Base-by-base conservation (phyloP, 2,113 vertebrate species). In the Coturnix japonica region DNA sequence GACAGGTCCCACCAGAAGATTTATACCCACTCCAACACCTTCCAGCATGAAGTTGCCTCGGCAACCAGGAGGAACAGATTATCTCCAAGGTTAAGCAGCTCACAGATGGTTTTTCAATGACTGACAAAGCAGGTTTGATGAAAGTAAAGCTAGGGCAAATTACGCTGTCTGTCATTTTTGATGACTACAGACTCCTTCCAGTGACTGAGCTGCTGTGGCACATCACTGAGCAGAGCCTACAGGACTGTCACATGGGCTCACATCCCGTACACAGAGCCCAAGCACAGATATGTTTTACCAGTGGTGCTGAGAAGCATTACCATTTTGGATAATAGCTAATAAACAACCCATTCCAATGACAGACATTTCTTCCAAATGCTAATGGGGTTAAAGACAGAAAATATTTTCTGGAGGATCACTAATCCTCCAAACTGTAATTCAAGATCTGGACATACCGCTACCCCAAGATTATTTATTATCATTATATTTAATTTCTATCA, bases 261-360 rank as follows among this genome's bases (percentile, higher is more conserved):
- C 59, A 35, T 31, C 22, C 59, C 39, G 8, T 25, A n/a, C 16
- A 4, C 0, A 0, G 41, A 63, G 49, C 41, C 46, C 0, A 0
- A 73, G 33, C n/a, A 18, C 1, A 3, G 35, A 12, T 15, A 9
- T 1, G 1, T 73, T 74, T 21, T 46, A 19, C 11, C 54, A 67
- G 25, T 20, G 3, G 28, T 43, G 63, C 86, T 2, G 2, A 84
- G 37, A 49, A 79, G 19, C 19, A 17, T 65, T 90, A 26, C 35
- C 54, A 33, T 23, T 44, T 51, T 47, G 65, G 60, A 71, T 89
- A 71, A 76, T 3, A 54, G 41, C 71, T 89, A 54, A 72, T 63
- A 25, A 76, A 59, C 66, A 89, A 51, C 15, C 11, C 54, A 25
- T 35, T 39, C 22, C 43, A 73, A 70, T 15, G 56, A 31, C 2